These are phyloP conservation scores for Cheilinus undulatus DNA, from an alignment of 2,113 vertebrate species.

Conservation along the genomic window DNA sequence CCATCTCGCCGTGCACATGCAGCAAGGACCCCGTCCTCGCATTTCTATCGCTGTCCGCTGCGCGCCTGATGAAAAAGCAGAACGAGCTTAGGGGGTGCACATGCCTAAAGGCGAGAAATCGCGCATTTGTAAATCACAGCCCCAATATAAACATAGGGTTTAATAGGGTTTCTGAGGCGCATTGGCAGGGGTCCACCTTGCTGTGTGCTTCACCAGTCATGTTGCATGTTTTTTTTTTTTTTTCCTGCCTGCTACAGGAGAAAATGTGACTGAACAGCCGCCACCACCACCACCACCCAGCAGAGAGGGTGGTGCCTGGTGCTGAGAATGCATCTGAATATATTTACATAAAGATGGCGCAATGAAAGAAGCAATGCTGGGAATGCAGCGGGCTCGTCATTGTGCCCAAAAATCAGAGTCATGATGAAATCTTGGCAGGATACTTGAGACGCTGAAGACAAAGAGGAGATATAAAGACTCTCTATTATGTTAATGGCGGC, in stretches of 20 bases:
- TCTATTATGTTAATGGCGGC: conserved; percentile 36
- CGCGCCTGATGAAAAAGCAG: conserved; percentile 80
- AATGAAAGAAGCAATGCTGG: conserved; percentile 66
- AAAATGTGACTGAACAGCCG: conserved; percentile 53
- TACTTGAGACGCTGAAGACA: conserved; percentile 27
- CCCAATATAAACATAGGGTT: conserved; percentile 53
- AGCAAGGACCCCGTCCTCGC: conserved; percentile 77
- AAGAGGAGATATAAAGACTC: conserved; percentile 20
- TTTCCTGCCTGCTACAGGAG: conserved; percentile 10
- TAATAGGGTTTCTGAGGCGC: conserved; percentile 66
- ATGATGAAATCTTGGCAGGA: conserved; percentile 53
- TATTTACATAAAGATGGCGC: conserved; percentile 85
- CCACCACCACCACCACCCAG: conserved; percentile 45
- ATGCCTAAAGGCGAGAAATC: conserved; percentile 59
- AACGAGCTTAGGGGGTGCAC: conserved; percentile 42
- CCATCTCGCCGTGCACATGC: conserved; percentile 61
- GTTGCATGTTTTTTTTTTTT: conserved; percentile 27
- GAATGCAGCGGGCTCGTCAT: conserved; percentile 50
- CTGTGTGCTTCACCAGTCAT: conserved; percentile 14
- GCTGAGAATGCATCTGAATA: conserved; percentile 82
- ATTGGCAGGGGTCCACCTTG: conserved; percentile 50
- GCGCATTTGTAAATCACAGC: conserved; percentile 70
- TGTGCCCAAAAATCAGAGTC: conserved; percentile 62
- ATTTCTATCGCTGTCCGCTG: conserved; percentile 71
- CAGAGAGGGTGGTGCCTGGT: conserved; percentile 63